Conservation (phyloP, 2,113 vertebrate species). For the Callithrix jacchus region DNA sequence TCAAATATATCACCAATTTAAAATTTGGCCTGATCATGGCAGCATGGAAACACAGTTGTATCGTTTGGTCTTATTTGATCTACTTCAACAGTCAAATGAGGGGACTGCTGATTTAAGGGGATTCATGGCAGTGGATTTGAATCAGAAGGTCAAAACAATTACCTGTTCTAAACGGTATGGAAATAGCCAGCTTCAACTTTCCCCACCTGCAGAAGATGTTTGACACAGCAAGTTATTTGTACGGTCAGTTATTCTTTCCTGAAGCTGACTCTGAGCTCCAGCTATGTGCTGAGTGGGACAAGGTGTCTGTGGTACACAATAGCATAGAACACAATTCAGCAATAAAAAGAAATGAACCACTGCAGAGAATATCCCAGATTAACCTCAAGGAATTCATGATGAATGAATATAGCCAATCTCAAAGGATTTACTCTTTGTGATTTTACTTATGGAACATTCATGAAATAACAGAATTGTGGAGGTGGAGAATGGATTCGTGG, state of each 20-base stretch:
- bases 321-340: neutral
- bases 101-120: neutral
- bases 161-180: neutral
- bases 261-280: neutral
- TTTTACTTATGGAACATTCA: neutral
- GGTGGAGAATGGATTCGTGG: neutral
- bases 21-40: neutral
- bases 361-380: neutral
- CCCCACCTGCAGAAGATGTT: neutral
- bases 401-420: neutral
- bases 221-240: neutral
- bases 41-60: neutral
- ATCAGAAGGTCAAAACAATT: slow-evolving; percentile 17
- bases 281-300: neutral
- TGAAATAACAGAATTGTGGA: neutral
- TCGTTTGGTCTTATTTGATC: neutral
- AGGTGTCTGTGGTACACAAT: neutral
- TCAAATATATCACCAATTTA: neutral
- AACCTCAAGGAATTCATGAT: neutral
- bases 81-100: neutral
- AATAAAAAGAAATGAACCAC: neutral
- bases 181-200: neutral
- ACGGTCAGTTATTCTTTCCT: neutral
- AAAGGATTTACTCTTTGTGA: neutral
- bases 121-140: neutral